Conservation (phyloP, 2,113 vertebrate genomes). For the Tachuris rubrigastra region DNA sequence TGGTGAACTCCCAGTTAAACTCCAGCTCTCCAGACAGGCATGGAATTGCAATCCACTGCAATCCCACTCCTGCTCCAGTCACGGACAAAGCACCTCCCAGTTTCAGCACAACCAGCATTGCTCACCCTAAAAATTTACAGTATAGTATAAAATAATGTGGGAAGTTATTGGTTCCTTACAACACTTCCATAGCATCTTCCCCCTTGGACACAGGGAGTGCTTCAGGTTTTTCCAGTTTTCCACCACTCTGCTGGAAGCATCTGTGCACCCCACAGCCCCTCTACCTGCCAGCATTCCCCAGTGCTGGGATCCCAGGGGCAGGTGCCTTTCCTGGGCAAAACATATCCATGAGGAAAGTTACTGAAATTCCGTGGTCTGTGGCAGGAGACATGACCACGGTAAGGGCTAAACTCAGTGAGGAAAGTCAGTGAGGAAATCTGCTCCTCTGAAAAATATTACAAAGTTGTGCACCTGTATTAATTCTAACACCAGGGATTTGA, state of each 20-base stretch:
- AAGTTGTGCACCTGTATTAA: accelerated
- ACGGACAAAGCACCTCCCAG: background rate
- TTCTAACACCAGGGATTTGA: background rate
- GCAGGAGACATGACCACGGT: accelerated
- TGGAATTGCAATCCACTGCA: accelerated
- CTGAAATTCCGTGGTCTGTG: accelerated
- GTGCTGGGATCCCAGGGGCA: background rate
- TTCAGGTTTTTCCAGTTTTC: background rate
- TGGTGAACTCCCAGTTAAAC: background rate
- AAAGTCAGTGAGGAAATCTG: background rate
- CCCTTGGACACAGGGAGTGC: accelerated
- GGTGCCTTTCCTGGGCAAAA: background rate
- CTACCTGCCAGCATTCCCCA: background rate
- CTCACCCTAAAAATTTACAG: background rate
- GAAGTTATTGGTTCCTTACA: background rate
- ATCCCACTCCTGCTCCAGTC: accelerated
- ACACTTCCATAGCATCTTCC: background rate
- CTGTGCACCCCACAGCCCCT: accelerated
- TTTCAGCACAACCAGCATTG: background rate
- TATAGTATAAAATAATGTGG: background rate
- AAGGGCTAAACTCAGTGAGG: background rate
- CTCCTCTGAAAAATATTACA: background rate
- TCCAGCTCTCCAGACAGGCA: background rate
- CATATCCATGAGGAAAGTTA: accelerated
- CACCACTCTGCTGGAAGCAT: background rate